Percentiles rank a stretch among this genome's conserved stretches.
phyloP scores from a whole-genome alignment of 1,140 invertebrate genomes.

The Hycleus cichorii region DNA sequence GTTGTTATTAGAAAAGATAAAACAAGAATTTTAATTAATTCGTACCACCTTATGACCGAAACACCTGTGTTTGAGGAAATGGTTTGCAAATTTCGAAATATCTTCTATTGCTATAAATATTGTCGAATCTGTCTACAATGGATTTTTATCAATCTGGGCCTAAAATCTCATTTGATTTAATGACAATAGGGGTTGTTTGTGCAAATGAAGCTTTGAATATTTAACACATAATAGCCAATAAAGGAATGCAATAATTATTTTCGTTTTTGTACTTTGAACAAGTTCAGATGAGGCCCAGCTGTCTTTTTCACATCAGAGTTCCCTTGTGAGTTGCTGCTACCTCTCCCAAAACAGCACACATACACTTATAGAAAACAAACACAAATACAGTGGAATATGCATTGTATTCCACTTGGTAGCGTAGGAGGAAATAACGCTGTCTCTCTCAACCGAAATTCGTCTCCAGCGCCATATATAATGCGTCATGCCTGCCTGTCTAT shows the following conservation, averaged over 20 bases:
- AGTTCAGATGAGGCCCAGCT: constrained; percentile 17
- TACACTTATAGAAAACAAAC: background rate
- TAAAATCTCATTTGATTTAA: too few relatives aligned
- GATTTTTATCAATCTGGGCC: too few relatives aligned
- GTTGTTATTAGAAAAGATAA: too few relatives aligned
- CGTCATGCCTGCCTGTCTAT: constrained; percentile 41
- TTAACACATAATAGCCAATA: too few relatives aligned
- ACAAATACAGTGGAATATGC: background rate
- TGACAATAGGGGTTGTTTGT: too few relatives aligned
- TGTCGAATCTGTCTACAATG: too few relatives aligned
- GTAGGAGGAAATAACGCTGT: constrained; percentile 16
- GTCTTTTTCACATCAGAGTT: constrained; percentile 23
- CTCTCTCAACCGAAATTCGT: constrained; percentile 34
- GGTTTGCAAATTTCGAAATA: too few relatives aligned
- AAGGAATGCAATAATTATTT: constrained; percentile 10
- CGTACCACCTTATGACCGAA: too few relatives aligned
- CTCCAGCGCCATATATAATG: constrained; percentile 41
- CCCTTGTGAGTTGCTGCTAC: constrained; percentile 3
- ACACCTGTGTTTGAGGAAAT: too few relatives aligned
- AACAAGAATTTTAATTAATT: too few relatives aligned
- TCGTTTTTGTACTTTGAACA: constrained; percentile 7
- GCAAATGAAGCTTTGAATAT: too few relatives aligned
- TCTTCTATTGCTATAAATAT: too few relatives aligned
- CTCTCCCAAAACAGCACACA: constrained; percentile 1
- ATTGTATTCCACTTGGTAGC: constrained; percentile 7